These are phyloP conservation scores for Neodiprion virginianus DNA, from an alignment of 1,140 invertebrate genomes.

Conservation along the genomic window DNA sequence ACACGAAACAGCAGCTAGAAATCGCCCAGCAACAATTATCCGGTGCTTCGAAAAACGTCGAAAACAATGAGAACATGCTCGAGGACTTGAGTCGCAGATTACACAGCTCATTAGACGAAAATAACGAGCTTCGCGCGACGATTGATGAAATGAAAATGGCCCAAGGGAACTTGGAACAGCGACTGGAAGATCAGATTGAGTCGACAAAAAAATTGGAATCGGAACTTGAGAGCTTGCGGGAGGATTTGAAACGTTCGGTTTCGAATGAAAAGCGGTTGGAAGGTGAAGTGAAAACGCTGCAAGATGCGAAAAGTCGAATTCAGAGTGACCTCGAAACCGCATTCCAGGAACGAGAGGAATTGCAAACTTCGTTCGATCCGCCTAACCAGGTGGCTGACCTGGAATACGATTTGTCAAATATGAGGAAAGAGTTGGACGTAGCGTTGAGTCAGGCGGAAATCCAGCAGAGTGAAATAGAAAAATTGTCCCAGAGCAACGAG, in stretches of 20 bases:
- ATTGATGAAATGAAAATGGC: slow-evolving; percentile 34
- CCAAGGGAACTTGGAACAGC: slow-evolving; percentile 31
- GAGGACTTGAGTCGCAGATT: slow-evolving; percentile 37
- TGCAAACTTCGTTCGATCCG: slow-evolving; percentile 42
- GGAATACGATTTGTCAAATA: slow-evolving; percentile 48
- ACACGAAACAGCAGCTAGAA: slow-evolving; percentile 41
- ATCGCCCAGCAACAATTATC: slow-evolving; percentile 36
- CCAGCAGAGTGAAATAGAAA: slow-evolving; percentile 30
- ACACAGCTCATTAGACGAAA: slow-evolving; percentile 42
- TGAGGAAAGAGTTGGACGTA: slow-evolving; percentile 46
- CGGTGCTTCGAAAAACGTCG: slow-evolving; percentile 33
- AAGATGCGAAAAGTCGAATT: slow-evolving; percentile 38
- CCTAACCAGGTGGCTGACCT: slow-evolving; percentile 39
- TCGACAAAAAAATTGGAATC: slow-evolving; percentile 44
- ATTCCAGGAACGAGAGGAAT: slow-evolving; percentile 41
- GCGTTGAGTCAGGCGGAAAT: slow-evolving; percentile 32
- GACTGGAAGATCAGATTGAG: slow-evolving; percentile 40
- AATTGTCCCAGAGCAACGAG: slow-evolving; percentile 40
- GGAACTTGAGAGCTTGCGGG: slow-evolving; percentile 39
- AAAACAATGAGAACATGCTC: slow-evolving; percentile 36
- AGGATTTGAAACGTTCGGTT: slow-evolving; percentile 35
- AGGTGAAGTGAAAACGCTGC: slow-evolving; percentile 30
- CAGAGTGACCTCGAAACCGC: slow-evolving; percentile 47
- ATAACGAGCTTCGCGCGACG: slow-evolving; percentile 39
- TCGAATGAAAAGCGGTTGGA: slow-evolving; percentile 39